Evolutionary conservation across 2,113 vertebrate species (phyloP), one percentile per base, ranked within the genome.

Genomic region (Calypte anna): DNA sequence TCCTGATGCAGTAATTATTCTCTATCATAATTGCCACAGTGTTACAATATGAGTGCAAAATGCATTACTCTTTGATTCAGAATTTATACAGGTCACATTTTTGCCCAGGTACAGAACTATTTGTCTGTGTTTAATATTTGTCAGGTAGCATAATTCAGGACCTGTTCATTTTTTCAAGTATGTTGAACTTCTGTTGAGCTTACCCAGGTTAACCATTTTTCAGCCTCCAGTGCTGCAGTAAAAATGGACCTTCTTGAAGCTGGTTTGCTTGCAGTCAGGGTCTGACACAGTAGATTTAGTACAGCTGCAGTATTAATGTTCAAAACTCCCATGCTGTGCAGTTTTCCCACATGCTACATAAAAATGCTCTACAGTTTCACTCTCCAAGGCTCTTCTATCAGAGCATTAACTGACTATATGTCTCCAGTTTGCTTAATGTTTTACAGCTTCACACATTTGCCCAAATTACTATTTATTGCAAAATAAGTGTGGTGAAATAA

Each of bases 231-330:
- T 72, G 58, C 91, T 96, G 94, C 94, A 94, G 88, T 59, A 50
- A 93, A 96, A 97, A 86, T 68, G 91, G 86, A 74, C 40, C 95
- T 82, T 88, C 94, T 97, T 96, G 92, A 96, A 95, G 94, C 92
- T 97, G 92, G 70, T 91, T 96, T 88, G 86, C 85, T 95, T 91
- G 77, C 94, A 96, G 93, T 86, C 85, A 76, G 88, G 94, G 92
- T 79, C 84, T 97, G 97, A 93, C 97, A 96, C 88, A 72, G 95
- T 97, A 96, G 96, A 96, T 97, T 97, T 97, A 97, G 95, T 96
- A 86, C 86, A 97, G 95, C 96, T 97, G 96, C 97, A 97, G 94
- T 96, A 96, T 97, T 97, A 95, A 94, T 55, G 83, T 97, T 95
- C 88, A 91, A 72, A 97, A 91, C 90, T 94, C 96, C 96, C 93